Evolutionary conservation across 2,113 vertebrate species (phyloP).

Genomic region (Hemichromis elongatus): DNA sequence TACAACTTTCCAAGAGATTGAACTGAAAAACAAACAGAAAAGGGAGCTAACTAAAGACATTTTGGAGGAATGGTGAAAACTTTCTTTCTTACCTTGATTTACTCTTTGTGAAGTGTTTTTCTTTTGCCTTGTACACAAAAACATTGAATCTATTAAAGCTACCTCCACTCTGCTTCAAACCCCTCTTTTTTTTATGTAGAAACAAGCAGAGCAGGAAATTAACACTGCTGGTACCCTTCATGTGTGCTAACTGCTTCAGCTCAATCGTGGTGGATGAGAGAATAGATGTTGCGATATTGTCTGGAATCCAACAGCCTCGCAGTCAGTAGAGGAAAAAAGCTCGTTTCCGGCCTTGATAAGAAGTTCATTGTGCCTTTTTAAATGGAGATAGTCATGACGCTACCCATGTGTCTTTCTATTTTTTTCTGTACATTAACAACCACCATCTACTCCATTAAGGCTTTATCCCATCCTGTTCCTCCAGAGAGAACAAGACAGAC

Average conservation of each 20-base stretch:
- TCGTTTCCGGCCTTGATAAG: not conserved
- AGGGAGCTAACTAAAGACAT: not conserved
- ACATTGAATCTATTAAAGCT: not conserved
- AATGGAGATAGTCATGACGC: constrained; percentile 3
- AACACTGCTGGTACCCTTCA: not conserved
- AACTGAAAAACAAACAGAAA: not conserved
- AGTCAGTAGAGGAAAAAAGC: not conserved
- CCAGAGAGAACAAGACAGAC: not conserved
- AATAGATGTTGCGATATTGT: not conserved
- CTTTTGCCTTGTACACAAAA: not conserved
- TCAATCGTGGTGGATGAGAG: constrained; percentile 6
- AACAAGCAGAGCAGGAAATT: not conserved
- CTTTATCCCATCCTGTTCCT: constrained; percentile 20
- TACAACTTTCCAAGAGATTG: not conserved
- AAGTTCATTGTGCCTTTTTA: constrained; percentile 15
- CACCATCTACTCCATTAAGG: constrained; percentile 48
- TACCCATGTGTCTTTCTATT: not conserved
- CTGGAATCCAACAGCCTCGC: not conserved
- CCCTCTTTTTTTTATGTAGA: not conserved
- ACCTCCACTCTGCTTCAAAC: not conserved
- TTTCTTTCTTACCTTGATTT: not conserved
- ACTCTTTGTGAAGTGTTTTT: not conserved
- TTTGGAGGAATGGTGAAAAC: not conserved
- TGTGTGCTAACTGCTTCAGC: not conserved
- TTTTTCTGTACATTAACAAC: constrained; percentile 38